Percentiles rank a stretch among this genome's conserved stretches.
phyloP scores from a whole-genome alignment of 2,888 invertebrate species.

The Morpho achilles region DNA sequence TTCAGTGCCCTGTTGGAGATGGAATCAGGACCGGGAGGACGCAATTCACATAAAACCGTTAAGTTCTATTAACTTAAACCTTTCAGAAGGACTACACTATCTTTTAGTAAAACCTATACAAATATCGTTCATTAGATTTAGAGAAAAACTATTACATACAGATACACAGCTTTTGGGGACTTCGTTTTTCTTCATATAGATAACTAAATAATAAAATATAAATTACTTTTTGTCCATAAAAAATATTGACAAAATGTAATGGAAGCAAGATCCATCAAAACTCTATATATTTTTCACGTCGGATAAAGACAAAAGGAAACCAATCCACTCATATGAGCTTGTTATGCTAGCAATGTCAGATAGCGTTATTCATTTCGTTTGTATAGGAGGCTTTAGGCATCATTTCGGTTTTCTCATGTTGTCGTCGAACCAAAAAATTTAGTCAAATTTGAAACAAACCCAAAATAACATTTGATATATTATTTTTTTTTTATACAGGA shows the following conservation, averaged over 20 bases:
- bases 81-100: not conserved
- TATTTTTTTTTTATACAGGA: no score
- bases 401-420: not conserved
- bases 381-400: conserved; percentile 1
- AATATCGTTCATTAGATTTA: no score
- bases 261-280: not conserved
- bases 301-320: conserved; percentile 27
- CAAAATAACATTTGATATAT: no score
- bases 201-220: not conserved
- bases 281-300: conserved; percentile 6
- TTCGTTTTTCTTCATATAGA: not conserved
- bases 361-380: conserved; percentile 24
- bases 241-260: not conserved
- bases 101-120: no score
- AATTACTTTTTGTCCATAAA: not conserved
- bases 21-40: no score
- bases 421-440: not conserved
- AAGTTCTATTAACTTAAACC: not conserved
- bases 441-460: no score
- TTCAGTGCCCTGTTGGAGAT: no score
- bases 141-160: no score
- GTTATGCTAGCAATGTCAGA: conserved; percentile 20
- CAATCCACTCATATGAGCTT: conserved; percentile 27
- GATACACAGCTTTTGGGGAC: no score
- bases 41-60: no score